Conservation (phyloP, 2,797 vertebrate genomes). For the Odontamblyopus rebecca region DNA sequence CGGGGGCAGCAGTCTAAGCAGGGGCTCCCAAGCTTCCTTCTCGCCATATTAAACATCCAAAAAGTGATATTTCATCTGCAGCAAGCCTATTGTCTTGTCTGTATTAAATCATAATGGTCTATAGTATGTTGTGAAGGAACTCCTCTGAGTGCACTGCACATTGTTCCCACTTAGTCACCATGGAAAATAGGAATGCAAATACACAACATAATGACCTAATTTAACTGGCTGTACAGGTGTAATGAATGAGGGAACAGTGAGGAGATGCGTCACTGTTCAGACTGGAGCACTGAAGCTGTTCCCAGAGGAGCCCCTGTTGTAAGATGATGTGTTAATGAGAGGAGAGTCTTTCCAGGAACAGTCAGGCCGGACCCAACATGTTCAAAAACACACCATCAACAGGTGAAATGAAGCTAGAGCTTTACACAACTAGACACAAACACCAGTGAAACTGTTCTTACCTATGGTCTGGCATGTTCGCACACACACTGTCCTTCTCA, state of each 20-base stretch:
- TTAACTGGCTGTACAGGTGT: background rate
- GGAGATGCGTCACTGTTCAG: constrained; percentile 1
- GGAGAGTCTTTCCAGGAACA: constrained; percentile 19
- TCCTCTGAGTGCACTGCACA: background rate
- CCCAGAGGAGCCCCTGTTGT: constrained; percentile 8
- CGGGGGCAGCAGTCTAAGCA: too few species aligned
- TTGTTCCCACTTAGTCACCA: background rate
- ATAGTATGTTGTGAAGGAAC: too few species aligned
- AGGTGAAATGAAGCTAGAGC: background rate
- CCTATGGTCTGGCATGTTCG: constrained; percentile 88
- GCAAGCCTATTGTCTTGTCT: too few species aligned
- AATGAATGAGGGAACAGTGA: constrained; percentile 7
- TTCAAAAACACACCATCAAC: background rate
- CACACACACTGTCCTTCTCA: constrained; percentile 88
- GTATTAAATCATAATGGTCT: too few species aligned
- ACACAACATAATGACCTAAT: background rate
- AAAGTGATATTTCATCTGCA: too few species aligned
- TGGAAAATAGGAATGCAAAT: background rate
- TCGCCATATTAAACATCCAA: too few species aligned
- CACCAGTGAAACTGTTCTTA: constrained; percentile 63
- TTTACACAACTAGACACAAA: background rate
- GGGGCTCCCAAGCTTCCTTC: too few species aligned
- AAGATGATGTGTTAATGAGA: constrained; percentile 30
- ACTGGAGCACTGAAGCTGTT: constrained; percentile 9
- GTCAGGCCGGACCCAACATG: background rate